Base-by-base conservation (phyloP, 1,140 invertebrate genomes). In the Myzus persicae region DNA sequence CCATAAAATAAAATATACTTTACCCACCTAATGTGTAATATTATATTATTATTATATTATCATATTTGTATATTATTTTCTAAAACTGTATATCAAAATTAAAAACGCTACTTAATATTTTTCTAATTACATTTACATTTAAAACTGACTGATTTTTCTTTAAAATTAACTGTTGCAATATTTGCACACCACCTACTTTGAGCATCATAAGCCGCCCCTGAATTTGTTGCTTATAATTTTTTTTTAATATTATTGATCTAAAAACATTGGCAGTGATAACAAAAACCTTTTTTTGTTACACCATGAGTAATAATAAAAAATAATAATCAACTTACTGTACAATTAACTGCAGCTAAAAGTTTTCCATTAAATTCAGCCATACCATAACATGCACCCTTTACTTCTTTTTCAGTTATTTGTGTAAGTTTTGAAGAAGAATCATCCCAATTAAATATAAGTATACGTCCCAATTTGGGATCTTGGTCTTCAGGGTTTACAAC, bases 321-420 rank as follows among this genome's bases (percentile, higher is more conserved):
- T 51, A 87, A 91, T 44, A 46, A 40, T 51, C 44, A 81, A 95
- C 96, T 96, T 94, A 99, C 99, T 59, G 99, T 99, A 95, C 98
- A 99, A 94, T 99, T 99, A 93, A 99, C 98, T 94, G 98, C 97
- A 0, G 99, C 98, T 59, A 99, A 95, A 22, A 99, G 96, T 96
- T 99, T 99, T 3, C 98, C 98, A 95, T 99, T 99, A 95, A 99
- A 99, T 94, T 98, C 97, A 0, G 97, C 97, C n/a, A 99, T 94
- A 2, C 97, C 97, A 95, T 99, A 99, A 94, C 98, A 99, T 18
- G 98, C 98, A 48, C 99, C 99, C 95, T 99, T 99, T 87, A 99
- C 98, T 95, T 99, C 99, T 94, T 99, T 99, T 94, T 99, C 99
- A 0, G 98, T 97, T 3, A 99, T 96, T 95, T 98, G 98, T 1